Evolutionary conservation across 1,140 invertebrate genomes (phyloP), one percentile per base, ranked within the genome.

Genomic region (Mizuhopecten yessoensis): DNA sequence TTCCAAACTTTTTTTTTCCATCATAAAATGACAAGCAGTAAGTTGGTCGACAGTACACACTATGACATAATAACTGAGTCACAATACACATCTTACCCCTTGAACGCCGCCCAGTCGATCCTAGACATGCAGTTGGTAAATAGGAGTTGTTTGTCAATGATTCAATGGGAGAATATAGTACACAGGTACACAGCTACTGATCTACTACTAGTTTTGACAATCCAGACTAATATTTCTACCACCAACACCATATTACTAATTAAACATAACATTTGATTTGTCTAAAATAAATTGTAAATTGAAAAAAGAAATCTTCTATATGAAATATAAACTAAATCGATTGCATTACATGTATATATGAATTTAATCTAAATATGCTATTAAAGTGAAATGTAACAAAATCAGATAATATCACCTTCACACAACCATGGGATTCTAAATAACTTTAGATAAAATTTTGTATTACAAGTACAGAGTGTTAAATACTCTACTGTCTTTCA

Each of bases 11-110:
- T n/a, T n/a, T n/a, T n/a, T n/a, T n/a, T n/a, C n/a, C n/a, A n/a
- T n/a, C n/a, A n/a, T n/a, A n/a, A n/a, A n/a, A 45, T 45, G 42
- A 17, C 17, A 1, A 45, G 17, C 42, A 5, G 57, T n/a, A 75
- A 75, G 57, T 75, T 75, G 57, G 57, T 75, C 29, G 3, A n/a
- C 57, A 75, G 57, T 75, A 75, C 3, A 57, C 15, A 5, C n/a
- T 49, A 49, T 49, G 20, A 45, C 17, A 45, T 45, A 45, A 45
- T 45, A 15, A 13, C 42, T 45, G 57, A 75, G n/a, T 75, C 23
- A 75, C 57, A 75, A 75, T 75, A 75, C 57, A n/a, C 23, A 75
- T 75, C 57, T 75, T 75, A 75, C 57, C 57, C 57, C 57, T 75
- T n/a, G 57, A 75, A 75, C 57, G 57, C 23, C 11, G n/a, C n/a